These are phyloP conservation scores for Latrodectus geometricus DNA, from an alignment of 1,140 invertebrate genomes.

Conservation along the genomic window DNA sequence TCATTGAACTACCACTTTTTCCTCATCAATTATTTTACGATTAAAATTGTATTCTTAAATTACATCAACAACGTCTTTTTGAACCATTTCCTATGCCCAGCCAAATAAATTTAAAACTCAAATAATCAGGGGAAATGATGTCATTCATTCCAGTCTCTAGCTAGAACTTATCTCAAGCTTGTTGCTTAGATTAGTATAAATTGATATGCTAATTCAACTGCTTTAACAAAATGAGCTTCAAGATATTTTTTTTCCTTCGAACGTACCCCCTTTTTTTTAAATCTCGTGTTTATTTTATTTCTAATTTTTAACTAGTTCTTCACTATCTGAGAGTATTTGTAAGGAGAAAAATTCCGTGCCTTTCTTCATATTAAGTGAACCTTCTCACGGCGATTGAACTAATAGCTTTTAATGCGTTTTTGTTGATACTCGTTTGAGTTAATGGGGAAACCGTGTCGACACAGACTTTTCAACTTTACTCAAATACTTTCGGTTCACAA, in stretches of 20 bases:
- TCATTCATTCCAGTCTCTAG: not conserved
- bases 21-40: too few relatives aligned
- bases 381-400: slow-evolving; percentile 51
- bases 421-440: slow-evolving; percentile 59
- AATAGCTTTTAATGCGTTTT: slow-evolving; percentile 61
- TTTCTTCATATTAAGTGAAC: slow-evolving; percentile 55
- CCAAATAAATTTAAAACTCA: too few relatives aligned
- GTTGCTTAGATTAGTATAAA: slow-evolving; percentile 28
- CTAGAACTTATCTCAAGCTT: not conserved
- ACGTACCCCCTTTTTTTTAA: not conserved
- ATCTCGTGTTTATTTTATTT: slow-evolving; percentile 8
- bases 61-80: too few relatives aligned
- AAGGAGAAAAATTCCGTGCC: slow-evolving; percentile 40
- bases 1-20: too few relatives aligned
- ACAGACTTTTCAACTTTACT: slow-evolving; percentile 57
- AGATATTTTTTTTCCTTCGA: slow-evolving; percentile 7
- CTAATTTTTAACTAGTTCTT: not conserved
- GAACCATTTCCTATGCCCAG: too few relatives aligned
- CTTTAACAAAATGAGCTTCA: not conserved
- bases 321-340: not conserved
- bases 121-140: not conserved
- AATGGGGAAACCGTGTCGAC: slow-evolving; percentile 59
- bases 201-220: slow-evolving; percentile 20
- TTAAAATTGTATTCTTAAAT: too few relatives aligned
- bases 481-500: slow-evolving; percentile 57